Conservation (phyloP, 2,888 invertebrate species). For the Machimus atricapillus region DNA sequence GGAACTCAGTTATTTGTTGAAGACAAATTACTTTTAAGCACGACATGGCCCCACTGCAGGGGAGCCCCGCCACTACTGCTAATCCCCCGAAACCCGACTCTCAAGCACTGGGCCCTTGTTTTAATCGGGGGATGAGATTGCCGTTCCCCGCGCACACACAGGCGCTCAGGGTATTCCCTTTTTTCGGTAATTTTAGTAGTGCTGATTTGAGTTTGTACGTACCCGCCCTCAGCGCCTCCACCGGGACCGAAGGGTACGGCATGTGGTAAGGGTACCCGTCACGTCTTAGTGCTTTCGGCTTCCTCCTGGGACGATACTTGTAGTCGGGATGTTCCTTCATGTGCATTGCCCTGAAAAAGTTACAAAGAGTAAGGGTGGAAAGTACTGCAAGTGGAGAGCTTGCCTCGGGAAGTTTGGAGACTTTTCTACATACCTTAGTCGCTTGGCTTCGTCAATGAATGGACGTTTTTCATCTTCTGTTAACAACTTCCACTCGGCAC, state of each 20-base stretch:
- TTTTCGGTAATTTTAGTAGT: conserved; percentile 8
- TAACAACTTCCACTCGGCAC: conserved; percentile 95
- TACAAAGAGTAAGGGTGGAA: conserved; percentile 30
- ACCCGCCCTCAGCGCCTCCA: conserved; percentile 89
- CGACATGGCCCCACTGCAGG: conserved; percentile 16
- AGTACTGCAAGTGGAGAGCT: not conserved
- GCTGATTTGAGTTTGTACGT: conserved; percentile 57
- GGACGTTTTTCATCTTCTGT: conserved; percentile 95
- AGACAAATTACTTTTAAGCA: conserved; percentile 46
- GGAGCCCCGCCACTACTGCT: not conserved
- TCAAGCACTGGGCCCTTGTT: not conserved
- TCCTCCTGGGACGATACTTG: conserved; percentile 89
- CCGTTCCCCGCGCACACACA: not conserved
- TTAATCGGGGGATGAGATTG: conserved; percentile 25
- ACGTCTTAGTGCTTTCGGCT: conserved; percentile 86
- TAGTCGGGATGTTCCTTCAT: conserved; percentile 96
- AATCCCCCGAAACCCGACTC: not conserved
- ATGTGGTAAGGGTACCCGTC: conserved; percentile 93
- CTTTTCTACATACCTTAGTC: conserved; percentile 66
- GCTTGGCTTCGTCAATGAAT: conserved; percentile 97
- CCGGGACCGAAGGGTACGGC: conserved; percentile 89
- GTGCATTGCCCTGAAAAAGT: conserved; percentile 76
- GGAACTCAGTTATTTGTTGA: conserved; percentile 46
- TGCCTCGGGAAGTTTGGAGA: not conserved
- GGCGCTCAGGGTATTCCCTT: not conserved